Evolutionary conservation across 2,113 vertebrate species (phyloP).

Genomic region (Hystrix cristata): DNA sequence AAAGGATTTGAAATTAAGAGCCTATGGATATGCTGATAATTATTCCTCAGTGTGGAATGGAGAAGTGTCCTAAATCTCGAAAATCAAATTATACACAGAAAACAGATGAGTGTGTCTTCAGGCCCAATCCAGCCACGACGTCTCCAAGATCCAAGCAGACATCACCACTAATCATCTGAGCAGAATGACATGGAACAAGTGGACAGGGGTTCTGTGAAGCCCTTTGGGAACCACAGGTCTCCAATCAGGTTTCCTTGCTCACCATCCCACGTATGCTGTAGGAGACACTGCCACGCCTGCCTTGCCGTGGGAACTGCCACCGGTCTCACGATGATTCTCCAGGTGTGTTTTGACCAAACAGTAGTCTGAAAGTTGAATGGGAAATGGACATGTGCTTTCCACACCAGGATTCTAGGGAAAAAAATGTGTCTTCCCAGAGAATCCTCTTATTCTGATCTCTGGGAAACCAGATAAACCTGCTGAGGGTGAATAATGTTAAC

Average conservation of each 20-base stretch:
- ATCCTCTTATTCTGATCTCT: not conserved
- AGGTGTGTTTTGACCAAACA: not conserved
- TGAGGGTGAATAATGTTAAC: not conserved
- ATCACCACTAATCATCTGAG: not conserved
- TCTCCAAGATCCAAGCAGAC: not conserved
- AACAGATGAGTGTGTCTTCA: not conserved
- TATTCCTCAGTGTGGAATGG: not conserved
- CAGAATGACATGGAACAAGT: accelerated
- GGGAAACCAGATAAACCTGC: not conserved
- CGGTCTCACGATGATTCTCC: accelerated
- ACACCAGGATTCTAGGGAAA: not conserved
- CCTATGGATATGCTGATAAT: not conserved
- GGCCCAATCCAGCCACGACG: not conserved
- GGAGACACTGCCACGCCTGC: accelerated
- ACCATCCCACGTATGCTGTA: too few relatives aligned
- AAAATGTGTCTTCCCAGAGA: not conserved
- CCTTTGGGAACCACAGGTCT: accelerated
- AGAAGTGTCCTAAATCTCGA: not conserved
- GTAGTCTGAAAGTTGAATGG: not conserved
- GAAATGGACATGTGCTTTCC: too few relatives aligned
- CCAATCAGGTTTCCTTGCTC: not conserved
- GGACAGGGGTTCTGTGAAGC: accelerated
- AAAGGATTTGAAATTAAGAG: not conserved
- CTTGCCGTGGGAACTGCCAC: not conserved
- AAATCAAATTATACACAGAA: not conserved